phyloP scores from a whole-genome alignment of 2,888 invertebrate genomes.

The Zygothrica quintamaculata region DNA sequence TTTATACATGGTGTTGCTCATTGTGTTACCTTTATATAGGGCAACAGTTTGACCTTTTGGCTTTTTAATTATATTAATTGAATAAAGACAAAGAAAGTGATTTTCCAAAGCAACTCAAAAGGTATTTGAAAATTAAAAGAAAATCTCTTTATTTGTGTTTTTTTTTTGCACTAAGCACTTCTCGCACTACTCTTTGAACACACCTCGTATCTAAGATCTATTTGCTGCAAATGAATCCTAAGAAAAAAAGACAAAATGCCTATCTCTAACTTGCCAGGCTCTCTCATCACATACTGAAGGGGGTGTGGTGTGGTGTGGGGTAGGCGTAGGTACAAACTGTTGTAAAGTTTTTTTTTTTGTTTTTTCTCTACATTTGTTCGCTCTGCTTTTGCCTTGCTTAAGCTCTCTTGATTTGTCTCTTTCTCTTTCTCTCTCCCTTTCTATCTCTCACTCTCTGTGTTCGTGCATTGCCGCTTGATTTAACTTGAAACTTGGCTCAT shows the following conservation, averaged over 20 bases:
- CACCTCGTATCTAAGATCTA: constrained; percentile 11
- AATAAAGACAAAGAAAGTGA: too few relatives aligned
- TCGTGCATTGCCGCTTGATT: constrained; percentile 69
- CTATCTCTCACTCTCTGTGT: constrained; percentile 12
- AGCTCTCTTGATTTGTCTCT: too few relatives aligned
- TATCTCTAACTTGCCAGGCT: constrained; percentile 55
- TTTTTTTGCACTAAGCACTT: constrained; percentile 5
- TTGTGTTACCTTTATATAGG: too few relatives aligned
- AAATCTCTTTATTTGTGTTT: background rate
- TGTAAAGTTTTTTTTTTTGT: constrained; percentile 20
- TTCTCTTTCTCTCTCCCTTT: background rate
- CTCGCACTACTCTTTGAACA: constrained; percentile 12
- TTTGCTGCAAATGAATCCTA: constrained; percentile 25
- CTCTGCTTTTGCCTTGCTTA: constrained; percentile 24
- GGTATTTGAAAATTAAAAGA: too few relatives aligned
- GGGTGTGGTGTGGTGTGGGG: background rate
- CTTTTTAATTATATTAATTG: too few relatives aligned
- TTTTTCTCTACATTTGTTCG: constrained; percentile 27
- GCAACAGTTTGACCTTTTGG: background rate
- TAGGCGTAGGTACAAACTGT: background rate
- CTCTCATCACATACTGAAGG: constrained; percentile 3
- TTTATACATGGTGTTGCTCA: too few relatives aligned
- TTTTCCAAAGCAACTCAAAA: background rate
- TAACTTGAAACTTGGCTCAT: constrained; percentile 78
- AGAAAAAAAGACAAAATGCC: constrained; percentile 67